Evolutionary conservation across 2,113 vertebrate genomes (phyloP).

Genomic region (Galeopterus variegatus): DNA sequence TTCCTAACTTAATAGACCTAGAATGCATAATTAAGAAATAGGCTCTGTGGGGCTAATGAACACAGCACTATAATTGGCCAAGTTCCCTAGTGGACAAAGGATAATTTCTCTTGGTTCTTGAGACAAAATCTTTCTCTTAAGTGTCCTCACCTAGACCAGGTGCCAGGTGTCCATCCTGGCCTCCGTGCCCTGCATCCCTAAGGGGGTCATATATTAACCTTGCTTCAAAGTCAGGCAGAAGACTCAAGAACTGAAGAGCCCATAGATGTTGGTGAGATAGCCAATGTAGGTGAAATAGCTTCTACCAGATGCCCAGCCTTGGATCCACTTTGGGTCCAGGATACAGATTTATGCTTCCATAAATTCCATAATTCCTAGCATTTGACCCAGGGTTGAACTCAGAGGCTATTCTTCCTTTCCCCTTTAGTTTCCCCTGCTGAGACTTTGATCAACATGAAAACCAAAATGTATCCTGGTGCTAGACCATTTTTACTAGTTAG

Average conservation of each 20-base stretch:
- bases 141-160: neutral
- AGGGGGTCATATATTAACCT: neutral
- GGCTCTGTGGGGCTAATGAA: neutral
- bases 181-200: neutral
- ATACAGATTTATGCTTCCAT: neutral
- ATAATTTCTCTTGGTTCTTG: neutral
- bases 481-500: neutral
- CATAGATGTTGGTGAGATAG: neutral
- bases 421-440: neutral
- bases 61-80: neutral
- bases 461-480: neutral
- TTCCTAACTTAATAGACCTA: neutral
- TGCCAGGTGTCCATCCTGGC: neutral
- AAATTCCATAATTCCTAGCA: neutral
- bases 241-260: neutral
- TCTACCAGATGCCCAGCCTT: neutral
- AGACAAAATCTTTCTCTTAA: neutral
- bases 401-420: neutral
- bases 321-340: neutral
- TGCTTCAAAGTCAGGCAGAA: neutral
- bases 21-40: slow-evolving; percentile 56
- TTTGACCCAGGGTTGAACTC: neutral
- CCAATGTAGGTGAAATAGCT: neutral
- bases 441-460: neutral
- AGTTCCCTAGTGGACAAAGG: neutral